A percentile compares a stretch with the other conserved stretches of the same genome.
Evolutionary conservation across 1,140 invertebrate genomes (phyloP).

Genomic region (Hermetia illucens): DNA sequence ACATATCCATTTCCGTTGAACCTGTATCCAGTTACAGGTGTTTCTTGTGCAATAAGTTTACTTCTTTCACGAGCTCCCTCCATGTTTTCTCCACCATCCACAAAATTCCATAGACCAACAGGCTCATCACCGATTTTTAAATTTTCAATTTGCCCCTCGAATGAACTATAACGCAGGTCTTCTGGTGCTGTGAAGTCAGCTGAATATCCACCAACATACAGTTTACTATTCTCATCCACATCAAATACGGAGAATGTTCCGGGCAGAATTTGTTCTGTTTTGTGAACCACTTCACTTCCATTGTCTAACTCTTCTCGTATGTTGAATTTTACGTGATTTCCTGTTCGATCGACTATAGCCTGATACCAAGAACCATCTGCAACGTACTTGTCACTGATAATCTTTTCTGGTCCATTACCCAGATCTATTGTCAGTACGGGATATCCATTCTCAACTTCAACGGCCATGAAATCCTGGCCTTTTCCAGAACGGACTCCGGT

Average conservation of each 20-base stretch:
- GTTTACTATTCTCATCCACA: slow-evolving; percentile 70
- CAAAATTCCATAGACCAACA: slow-evolving; percentile 92
- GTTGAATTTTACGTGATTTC: slow-evolving; percentile 64
- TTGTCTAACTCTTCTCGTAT: slow-evolving; percentile 60
- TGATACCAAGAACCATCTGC: slow-evolving; percentile 85
- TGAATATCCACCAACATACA: slow-evolving; percentile 78
- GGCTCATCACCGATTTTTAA: slow-evolving; percentile 74
- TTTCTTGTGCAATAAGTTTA: slow-evolving; percentile 18
- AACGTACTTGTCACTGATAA: slow-evolving; percentile 60
- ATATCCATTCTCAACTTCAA: slow-evolving; percentile 80
- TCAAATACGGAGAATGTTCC: slow-evolving; percentile 73
- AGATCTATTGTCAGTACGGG: slow-evolving; percentile 77
- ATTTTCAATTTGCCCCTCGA: slow-evolving; percentile 83
- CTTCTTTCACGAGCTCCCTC: slow-evolving; percentile 49
- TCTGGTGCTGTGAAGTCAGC: slow-evolving; percentile 50
- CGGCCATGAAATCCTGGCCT: slow-evolving; percentile 78
- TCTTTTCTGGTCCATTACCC: slow-evolving; percentile 65
- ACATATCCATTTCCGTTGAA: slow-evolving; percentile 82
- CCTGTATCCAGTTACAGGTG: slow-evolving; percentile 48
- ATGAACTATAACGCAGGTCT: slow-evolving; percentile 53
- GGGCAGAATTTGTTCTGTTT: slow-evolving; percentile 43
- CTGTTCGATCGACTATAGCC: slow-evolving; percentile 72
- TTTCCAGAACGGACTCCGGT: slow-evolving; percentile 21
- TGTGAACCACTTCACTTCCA: slow-evolving; percentile 32
- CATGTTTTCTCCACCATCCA: slow-evolving; percentile 59